A percentile compares a stretch with the other conserved stretches of the same genome.
Conservation (phyloP, 2,888 invertebrate genomes). For the Anarsia innoxiella region DNA sequence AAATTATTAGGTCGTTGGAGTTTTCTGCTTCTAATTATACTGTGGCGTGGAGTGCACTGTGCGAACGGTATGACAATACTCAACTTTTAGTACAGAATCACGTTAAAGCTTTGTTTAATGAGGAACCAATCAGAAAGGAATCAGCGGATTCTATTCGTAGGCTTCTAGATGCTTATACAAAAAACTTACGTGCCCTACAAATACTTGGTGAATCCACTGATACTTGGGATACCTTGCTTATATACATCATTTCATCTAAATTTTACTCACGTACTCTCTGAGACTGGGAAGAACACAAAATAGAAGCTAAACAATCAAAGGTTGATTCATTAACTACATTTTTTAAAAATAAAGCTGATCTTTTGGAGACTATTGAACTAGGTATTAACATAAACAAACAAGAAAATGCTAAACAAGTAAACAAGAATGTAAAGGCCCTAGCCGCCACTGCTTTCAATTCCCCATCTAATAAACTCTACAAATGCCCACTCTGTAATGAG, state of each 20-base stretch:
- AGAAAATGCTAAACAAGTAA: not conserved
- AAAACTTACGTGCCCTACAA: constrained; percentile 8
- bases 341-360: constrained; percentile 1
- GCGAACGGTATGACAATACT: constrained; percentile 4
- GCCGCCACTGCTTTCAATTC: not conserved
- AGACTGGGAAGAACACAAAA: constrained; percentile 7
- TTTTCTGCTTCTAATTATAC: constrained; percentile 4
- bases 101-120: constrained; percentile 5
- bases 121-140: constrained; percentile 2
- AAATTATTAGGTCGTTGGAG: not conserved
- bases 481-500: not conserved
- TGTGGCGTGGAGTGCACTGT: constrained; percentile 2
- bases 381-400: not conserved
- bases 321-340: not conserved
- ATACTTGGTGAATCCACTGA: constrained; percentile 3
- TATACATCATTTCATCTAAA: constrained; percentile 3
- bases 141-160: not conserved
- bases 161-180: constrained; percentile 4
- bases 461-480: not conserved
- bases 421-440: constrained; percentile 1
- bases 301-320: not conserved
- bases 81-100: constrained; percentile 5
- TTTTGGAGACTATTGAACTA: not conserved
- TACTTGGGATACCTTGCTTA: constrained; percentile 8
- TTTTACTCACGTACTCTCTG: constrained; percentile 2